These are phyloP conservation scores for Strongylocentrotus purpuratus DNA, from an alignment of 35 echinoderm and acorn worm genomes.

Conservation along the genomic window DNA sequence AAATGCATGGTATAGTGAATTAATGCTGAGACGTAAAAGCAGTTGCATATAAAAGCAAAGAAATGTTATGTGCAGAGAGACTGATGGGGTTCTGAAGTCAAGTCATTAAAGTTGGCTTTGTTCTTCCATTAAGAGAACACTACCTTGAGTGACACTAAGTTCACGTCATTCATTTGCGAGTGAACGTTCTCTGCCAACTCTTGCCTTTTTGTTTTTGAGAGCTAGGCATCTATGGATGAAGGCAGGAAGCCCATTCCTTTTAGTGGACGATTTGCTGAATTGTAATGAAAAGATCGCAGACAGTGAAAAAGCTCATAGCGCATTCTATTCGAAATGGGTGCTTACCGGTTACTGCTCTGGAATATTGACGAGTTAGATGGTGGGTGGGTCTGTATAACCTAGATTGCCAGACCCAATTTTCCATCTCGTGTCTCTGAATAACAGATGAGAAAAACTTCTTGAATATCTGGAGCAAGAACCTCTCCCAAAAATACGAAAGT, in stretches of 20 bases:
- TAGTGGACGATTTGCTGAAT: conserved; percentile 4
- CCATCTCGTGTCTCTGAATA: neutral
- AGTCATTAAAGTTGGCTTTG: neutral
- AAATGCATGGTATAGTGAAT: neutral
- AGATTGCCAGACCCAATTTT: neutral
- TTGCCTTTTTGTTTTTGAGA: neutral
- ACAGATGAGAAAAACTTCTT: neutral
- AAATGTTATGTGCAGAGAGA: neutral
- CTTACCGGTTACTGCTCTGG: neutral
- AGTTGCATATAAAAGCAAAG: neutral
- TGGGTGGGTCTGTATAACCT: neutral
- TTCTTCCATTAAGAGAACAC: neutral
- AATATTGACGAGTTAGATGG: neutral
- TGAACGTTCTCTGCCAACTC: neutral
- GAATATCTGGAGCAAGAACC: neutral
- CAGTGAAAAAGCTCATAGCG: neutral
- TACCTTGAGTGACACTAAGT: neutral
- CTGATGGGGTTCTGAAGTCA: neutral
- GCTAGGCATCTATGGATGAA: neutral
- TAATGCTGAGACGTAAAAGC: neutral
- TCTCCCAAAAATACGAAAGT: neutral
- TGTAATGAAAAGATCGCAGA: neutral
- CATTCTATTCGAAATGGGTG: neutral
- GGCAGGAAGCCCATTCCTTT: neutral
- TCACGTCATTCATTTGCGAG: neutral